Percentiles rank a stretch among this genome's conserved stretches.
Conservation (phyloP, 2,797 vertebrate genomes). For the Amblyopsis hoosieri region DNA sequence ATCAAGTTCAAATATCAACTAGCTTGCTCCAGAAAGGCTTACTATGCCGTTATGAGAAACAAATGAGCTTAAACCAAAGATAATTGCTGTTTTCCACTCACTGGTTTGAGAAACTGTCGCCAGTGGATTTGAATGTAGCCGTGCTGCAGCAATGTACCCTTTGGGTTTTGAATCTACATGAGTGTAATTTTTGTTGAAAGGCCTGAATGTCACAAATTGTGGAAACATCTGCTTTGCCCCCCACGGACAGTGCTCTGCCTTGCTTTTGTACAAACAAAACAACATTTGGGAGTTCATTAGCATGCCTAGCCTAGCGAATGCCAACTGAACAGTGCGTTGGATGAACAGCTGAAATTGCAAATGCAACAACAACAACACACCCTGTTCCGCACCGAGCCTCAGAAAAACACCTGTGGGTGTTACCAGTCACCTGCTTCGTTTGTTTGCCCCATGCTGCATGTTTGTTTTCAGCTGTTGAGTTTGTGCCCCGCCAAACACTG, state of each 20-base stretch:
- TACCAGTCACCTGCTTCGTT: constrained; percentile 23
- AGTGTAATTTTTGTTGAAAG: constrained; percentile 49
- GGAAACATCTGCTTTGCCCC: constrained; percentile 38
- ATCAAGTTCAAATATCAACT: no score
- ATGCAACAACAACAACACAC: constrained; percentile 19
- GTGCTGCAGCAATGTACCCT: constrained; percentile 32
- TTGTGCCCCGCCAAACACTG: no score
- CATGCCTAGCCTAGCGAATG: constrained; percentile 22
- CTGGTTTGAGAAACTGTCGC: constrained; percentile 27
- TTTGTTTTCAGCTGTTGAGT: no score
- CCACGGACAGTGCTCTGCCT: constrained; percentile 20
- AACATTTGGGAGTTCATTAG: constrained; percentile 57
- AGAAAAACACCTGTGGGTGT: constrained; percentile 6
- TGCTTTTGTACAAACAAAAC: constrained; percentile 26
- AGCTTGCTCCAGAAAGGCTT: no score
- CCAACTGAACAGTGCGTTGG: constrained; percentile 32
- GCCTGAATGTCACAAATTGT: constrained; percentile 53
- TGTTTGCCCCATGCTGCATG: constrained; percentile 28
- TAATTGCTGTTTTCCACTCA: constrained; percentile 57
- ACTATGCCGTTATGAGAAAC: constrained; percentile 7
- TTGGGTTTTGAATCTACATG: constrained; percentile 46
- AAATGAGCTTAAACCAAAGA: constrained; percentile 52
- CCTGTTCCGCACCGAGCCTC: constrained; percentile 1
- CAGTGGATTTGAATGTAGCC: constrained; percentile 25
- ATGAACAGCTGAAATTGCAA: constrained; percentile 42